Evolutionary conservation across 1,140 invertebrate species (phyloP).

Genomic region (Hypothenemus hampei): DNA sequence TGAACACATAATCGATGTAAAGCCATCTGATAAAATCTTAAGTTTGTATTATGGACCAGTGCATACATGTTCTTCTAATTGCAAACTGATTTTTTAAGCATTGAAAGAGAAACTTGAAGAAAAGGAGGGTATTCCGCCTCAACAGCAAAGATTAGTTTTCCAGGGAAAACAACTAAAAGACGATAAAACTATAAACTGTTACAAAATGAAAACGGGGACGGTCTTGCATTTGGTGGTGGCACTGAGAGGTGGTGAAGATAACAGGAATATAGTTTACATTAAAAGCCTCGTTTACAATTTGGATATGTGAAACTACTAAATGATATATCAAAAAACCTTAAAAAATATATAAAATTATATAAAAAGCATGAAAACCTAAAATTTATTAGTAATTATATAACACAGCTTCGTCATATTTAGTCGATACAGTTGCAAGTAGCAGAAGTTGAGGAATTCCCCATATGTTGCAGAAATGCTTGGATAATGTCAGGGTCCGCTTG

Average conservation of each 20-base stretch:
- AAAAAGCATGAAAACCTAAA: no score
- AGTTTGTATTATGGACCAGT: constrained; percentile 5
- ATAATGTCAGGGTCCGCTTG: constrained; percentile 26
- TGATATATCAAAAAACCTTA: no score
- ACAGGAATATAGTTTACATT: no score
- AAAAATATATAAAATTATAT: no score
- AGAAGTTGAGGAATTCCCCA: constrained; percentile 6
- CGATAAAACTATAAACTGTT: constrained; percentile 36
- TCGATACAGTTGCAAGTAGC: constrained; percentile 27
- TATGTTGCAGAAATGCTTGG: constrained; percentile 20
- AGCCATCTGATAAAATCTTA: constrained; percentile 37
- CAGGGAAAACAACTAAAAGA: constrained; percentile 43
- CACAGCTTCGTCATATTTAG: no score
- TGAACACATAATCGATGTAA: constrained; percentile 38
- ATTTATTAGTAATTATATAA: no score
- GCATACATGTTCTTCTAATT: neutral
- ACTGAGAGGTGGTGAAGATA: constrained; percentile 33
- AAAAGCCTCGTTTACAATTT: no score
- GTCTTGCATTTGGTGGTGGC: constrained; percentile 39
- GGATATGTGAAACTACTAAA: no score
- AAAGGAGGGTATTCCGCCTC: constrained; percentile 38
- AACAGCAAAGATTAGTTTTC: constrained; percentile 39
- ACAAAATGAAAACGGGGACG: constrained; percentile 37
- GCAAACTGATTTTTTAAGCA: constrained; percentile 8
- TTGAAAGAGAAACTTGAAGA: constrained; percentile 41